These are phyloP conservation scores for Plagodis pulveraria DNA, from an alignment of 2,888 invertebrate genomes.

Conservation along the genomic window DNA sequence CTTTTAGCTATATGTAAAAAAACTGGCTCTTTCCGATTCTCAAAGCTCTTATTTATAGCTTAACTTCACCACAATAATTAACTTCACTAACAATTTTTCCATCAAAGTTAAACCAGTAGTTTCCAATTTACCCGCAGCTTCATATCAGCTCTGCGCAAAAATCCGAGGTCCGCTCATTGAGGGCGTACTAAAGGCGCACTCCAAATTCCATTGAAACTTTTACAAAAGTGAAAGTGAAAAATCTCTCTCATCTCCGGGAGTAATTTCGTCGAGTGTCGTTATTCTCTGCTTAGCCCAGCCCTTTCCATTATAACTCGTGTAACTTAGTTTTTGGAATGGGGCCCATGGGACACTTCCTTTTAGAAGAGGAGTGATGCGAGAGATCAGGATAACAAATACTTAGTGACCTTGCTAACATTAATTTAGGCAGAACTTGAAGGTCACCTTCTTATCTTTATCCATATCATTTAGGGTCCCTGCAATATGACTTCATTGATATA, in stretches of 20 bases:
- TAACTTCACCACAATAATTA: too few species aligned
- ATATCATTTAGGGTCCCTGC: too few species aligned
- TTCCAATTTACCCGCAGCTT: conserved; percentile 2
- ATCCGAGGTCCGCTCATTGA: conserved; percentile 8
- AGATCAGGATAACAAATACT: conserved; percentile 18
- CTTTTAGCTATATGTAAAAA: too few species aligned
- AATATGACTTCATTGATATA: too few species aligned
- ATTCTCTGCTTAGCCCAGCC: conserved; percentile 38
- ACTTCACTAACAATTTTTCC: too few species aligned
- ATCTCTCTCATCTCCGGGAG: conserved; percentile 34
- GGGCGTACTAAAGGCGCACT: conserved; percentile 13
- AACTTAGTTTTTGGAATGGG: conserved; percentile 47
- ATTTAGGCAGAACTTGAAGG: not conserved
- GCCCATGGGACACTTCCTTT: conserved; percentile 39
- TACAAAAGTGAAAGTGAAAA: conserved; percentile 34
- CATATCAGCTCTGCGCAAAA: conserved; percentile 2
- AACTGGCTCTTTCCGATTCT: too few species aligned
- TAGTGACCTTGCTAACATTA: not conserved
- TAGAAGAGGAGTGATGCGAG: conserved; percentile 25
- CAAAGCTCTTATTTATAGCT: too few species aligned
- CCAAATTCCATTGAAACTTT: conserved; percentile 38
- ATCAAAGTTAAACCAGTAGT: not conserved
- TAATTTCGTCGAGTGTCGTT: conserved; percentile 24
- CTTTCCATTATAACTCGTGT: conserved; percentile 47
- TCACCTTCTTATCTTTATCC: too few species aligned